Conservation (phyloP, 2,888 invertebrate species). For the Pollenia amentaria region DNA sequence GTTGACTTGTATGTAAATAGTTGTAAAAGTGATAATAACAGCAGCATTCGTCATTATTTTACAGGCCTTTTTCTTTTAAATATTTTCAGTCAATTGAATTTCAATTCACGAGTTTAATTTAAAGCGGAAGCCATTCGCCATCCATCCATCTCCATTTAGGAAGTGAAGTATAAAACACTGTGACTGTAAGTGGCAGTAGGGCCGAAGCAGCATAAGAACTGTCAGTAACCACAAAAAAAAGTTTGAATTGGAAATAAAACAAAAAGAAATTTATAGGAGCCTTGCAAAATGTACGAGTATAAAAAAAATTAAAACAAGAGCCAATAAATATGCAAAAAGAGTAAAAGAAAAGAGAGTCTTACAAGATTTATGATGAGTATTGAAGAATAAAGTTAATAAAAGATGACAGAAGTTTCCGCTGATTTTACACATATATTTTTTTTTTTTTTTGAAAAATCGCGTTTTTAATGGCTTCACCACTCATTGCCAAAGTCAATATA, state of each 20-base stretch:
- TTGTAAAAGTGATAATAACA: constrained; percentile 65
- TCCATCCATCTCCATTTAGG: constrained; percentile 59
- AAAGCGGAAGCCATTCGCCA: constrained; percentile 71
- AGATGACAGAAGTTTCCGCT: constrained; percentile 71
- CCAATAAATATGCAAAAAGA: constrained; percentile 39
- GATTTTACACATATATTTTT: constrained; percentile 31
- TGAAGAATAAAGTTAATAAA: constrained; percentile 64
- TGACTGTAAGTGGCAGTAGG: constrained; percentile 30
- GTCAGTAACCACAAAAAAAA: constrained; percentile 10
- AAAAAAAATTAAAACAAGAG: constrained; percentile 19
- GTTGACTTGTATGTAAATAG: constrained; percentile 30
- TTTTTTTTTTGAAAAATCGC: neutral
- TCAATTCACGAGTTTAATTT: constrained; percentile 72
- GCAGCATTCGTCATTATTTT: constrained; percentile 67
- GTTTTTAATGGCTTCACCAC: neutral
- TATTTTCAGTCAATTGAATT: constrained; percentile 68
- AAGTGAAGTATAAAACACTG: constrained; percentile 46
- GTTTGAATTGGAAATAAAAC: neutral
- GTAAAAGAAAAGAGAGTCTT: constrained; percentile 44
- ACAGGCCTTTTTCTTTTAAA: constrained; percentile 37
- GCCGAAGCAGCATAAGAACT: constrained; percentile 21
- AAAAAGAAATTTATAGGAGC: constrained; percentile 12
- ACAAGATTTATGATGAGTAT: constrained; percentile 55
- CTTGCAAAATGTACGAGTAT: constrained; percentile 23
- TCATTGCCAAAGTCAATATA: neutral